These are phyloP conservation scores for Colostygia pectinataria DNA, from an alignment of 2,888 invertebrate species.

Conservation along the genomic window DNA sequence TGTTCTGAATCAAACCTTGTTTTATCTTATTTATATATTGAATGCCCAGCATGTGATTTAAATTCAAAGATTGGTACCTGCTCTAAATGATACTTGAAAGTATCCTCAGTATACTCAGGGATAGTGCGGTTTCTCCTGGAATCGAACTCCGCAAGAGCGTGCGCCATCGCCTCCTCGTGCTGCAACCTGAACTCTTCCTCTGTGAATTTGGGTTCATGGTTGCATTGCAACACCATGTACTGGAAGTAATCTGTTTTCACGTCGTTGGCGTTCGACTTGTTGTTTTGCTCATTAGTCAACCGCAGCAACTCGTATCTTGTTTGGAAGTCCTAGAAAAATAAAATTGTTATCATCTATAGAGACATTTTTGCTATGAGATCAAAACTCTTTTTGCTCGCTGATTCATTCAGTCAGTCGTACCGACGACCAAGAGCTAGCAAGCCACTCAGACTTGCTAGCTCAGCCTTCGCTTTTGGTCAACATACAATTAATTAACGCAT, in stretches of 20 bases:
- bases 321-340: constrained; percentile 21
- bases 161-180: constrained; percentile 15
- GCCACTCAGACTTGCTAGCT: no score
- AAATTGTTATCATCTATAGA: background rate
- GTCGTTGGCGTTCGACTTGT: constrained; percentile 15
- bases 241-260: constrained; percentile 13
- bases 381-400: no score
- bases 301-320: constrained; percentile 3
- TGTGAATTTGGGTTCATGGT: constrained; percentile 13
- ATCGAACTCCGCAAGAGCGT: constrained; percentile 19
- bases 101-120: constrained; percentile 20
- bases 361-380: no score
- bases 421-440: no score
- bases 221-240: constrained; percentile 18
- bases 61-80: constrained; percentile 18
- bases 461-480: no score
- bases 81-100: constrained; percentile 11
- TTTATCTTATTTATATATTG: no score
- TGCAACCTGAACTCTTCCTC: constrained; percentile 15
- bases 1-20: no score
- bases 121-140: constrained; percentile 12
- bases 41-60: no score
- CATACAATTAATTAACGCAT: no score
- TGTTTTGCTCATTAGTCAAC: constrained; percentile 23
- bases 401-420: no score